Evolutionary conservation across 2,888 invertebrate species (phyloP), one percentile per base, ranked within the genome.

Genomic region (Hecatera dysodea): DNA sequence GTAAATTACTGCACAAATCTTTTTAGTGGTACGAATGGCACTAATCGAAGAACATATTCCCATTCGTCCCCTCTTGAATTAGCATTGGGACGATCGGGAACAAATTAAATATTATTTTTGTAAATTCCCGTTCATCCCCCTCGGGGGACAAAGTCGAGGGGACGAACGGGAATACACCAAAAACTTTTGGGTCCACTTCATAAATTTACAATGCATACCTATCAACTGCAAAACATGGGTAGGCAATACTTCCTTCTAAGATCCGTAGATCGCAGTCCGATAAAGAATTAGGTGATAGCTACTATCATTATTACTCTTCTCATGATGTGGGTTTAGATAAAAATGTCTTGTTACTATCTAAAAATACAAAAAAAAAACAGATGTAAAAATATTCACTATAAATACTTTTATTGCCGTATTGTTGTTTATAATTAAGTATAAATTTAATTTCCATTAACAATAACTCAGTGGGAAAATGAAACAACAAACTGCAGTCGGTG

Each of bases 291-390:
- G 36, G 17, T 33, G 59, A 67, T 53, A 55, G 33, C 15, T 17
- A 7, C 42, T 75, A 75, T 74, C 75, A 61, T 53, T 56, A 63
- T 59, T 57, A 50, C 42, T 59, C 12, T 56, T 48, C 24, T 50
- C 29, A 27, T 76, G 48, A 59, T 63, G 59, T 48, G 11, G 19
- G 42, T 39, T 50, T 17, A 46, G 75, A 76, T 76, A 70, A 70
- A 55, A 73, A 39, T 50, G 7, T 29, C 48, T 55, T 57, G 39
- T 57, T 46, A 74, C 42, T 50, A 56, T 56, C 59, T 48, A 48
- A 68, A 48, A 67, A 75, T 29, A 65, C 39, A 73, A 57, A 44
- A 57, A 46, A 50, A 57, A 6, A 50, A 66, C 44, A n/a, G 24
- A 59, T 39, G 17, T 42, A 57, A 36, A 75, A 19, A 33, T 75